A percentile compares a stretch with the other conserved stretches of the same genome.
These are phyloP conservation scores for Propsilocerus akamusi DNA, from an alignment of 1,140 invertebrate species.

Conservation along the genomic window DNA sequence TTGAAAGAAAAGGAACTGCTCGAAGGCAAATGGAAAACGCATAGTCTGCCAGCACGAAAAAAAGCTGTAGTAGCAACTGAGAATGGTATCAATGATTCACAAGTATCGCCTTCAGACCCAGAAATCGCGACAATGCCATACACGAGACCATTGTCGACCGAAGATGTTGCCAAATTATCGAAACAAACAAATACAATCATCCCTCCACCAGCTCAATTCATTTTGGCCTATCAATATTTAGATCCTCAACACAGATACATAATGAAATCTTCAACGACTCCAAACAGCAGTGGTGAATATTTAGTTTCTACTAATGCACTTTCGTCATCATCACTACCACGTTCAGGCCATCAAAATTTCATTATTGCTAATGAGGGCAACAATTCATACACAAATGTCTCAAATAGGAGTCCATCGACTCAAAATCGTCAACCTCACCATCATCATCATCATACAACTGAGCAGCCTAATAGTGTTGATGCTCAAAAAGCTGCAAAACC, in stretches of 20 bases:
- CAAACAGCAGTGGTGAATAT: slow-evolving; percentile 36
- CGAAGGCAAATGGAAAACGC: slow-evolving; percentile 72
- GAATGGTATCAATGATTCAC: slow-evolving; percentile 24
- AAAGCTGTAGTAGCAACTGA: slow-evolving; percentile 37
- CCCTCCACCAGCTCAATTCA: slow-evolving; percentile 31
- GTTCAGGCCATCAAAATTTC: slow-evolving; percentile 40
- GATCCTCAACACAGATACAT: slow-evolving; percentile 46
- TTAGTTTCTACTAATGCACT: slow-evolving; percentile 38
- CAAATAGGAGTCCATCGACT: background rate
- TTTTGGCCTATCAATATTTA: slow-evolving; percentile 47
- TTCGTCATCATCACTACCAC: slow-evolving; percentile 29
- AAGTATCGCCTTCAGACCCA: slow-evolving; percentile 20
- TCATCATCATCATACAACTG: slow-evolving; percentile 13
- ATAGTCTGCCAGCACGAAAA: slow-evolving; percentile 64
- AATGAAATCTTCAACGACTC: slow-evolving; percentile 33
- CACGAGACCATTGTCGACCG: slow-evolving; percentile 44
- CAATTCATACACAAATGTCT: slow-evolving; percentile 15
- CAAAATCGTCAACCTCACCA: slow-evolving; percentile 17
- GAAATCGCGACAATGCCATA: slow-evolving; percentile 23
- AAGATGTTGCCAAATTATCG: slow-evolving; percentile 38
- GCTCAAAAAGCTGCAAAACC: slow-evolving; percentile 11
- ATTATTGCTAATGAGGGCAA: slow-evolving; percentile 31
- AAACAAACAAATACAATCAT: slow-evolving; percentile 28
- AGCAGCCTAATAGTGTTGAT: slow-evolving; percentile 12
- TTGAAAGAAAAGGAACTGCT: slow-evolving; percentile 64